phyloP scores from a whole-genome alignment of 2,113 vertebrate genomes.

The Mionectes macconnelli region DNA sequence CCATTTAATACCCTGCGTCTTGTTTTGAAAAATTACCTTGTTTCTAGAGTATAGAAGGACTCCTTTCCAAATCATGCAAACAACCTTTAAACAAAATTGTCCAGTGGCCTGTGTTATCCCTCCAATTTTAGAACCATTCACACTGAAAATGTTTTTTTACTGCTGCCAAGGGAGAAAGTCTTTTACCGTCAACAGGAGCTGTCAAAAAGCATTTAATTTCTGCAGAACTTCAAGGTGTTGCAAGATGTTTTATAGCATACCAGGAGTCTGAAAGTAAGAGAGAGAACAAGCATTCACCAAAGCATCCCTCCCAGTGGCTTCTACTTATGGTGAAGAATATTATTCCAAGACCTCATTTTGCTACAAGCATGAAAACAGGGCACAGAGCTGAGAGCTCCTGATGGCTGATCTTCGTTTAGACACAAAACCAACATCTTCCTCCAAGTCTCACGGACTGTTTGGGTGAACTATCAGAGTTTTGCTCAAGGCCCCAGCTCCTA shows the following conservation, averaged over 20 bases:
- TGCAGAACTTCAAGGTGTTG: fast-evolving
- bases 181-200: neutral
- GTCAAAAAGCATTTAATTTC: neutral
- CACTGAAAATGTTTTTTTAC: neutral
- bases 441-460: neutral
- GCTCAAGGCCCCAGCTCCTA: neutral
- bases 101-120: neutral
- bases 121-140: neutral
- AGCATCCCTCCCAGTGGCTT: neutral
- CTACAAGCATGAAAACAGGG: neutral
- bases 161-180: neutral
- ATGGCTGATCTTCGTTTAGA: neutral
- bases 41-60: neutral
- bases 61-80: neutral
- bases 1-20: slow-evolving; percentile 28
- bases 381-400: neutral
- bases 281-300: neutral
- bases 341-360: neutral
- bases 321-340: neutral
- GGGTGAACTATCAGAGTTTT: neutral
- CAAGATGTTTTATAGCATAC: neutral
- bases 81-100: neutral
- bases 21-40: neutral
- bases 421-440: neutral
- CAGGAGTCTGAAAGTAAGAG: neutral